These are phyloP conservation scores for Polydesmus complanatus DNA, from an alignment of 2,888 invertebrate species.

Conservation along the genomic window DNA sequence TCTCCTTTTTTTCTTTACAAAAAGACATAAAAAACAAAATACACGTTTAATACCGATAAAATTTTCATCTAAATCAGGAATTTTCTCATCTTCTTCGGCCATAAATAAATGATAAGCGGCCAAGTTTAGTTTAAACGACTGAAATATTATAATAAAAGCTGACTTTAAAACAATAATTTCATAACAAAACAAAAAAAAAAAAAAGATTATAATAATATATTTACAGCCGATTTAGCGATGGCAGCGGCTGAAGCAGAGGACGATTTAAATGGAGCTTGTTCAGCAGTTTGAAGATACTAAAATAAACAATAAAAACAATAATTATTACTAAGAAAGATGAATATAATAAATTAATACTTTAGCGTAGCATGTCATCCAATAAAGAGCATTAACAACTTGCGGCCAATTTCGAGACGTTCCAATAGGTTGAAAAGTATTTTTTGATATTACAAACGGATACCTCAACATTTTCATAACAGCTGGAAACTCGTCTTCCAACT, in stretches of 20 bases:
- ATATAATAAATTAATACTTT: background rate
- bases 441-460: no score
- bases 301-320: background rate
- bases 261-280: background rate
- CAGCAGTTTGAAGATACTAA: background rate
- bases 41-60: background rate
- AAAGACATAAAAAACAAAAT: background rate
- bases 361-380: background rate
- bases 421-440: no score
- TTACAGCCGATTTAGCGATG: background rate
- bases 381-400: background rate
- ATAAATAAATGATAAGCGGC: background rate
- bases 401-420: slow-evolving; percentile 10
- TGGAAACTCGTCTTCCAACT: no score
- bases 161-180: background rate
- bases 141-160: background rate
- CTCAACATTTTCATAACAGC: no score
- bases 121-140: background rate
- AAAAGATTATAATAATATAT: background rate
- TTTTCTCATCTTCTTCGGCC: background rate
- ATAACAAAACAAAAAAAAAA: background rate
- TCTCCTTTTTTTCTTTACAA: background rate
- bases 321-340: background rate
- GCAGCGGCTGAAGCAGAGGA: background rate
- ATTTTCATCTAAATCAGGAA: background rate